Evolutionary conservation across 2,888 invertebrate species (phyloP).

Genomic region (Cerceris ruficornis): DNA sequence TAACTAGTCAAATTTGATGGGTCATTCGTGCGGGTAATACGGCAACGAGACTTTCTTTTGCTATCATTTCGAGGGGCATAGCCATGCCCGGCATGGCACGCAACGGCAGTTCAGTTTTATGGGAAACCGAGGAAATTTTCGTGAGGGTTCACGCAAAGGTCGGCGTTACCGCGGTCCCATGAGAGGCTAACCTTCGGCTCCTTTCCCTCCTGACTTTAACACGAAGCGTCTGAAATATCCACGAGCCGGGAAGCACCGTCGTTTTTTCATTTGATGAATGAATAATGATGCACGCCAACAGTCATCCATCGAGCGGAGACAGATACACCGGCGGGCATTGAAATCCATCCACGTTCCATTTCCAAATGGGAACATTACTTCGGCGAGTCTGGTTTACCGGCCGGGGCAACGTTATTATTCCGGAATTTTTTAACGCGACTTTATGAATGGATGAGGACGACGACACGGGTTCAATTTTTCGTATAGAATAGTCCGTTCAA

Average conservation of each 20-base stretch:
- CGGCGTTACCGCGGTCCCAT: constrained; percentile 55
- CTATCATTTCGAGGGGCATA: constrained; percentile 52
- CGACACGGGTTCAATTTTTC: neutral
- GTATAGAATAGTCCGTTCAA: no score
- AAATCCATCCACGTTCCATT: constrained; percentile 36
- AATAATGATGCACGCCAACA: constrained; percentile 55
- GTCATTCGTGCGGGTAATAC: constrained; percentile 46
- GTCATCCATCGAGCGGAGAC: constrained; percentile 52
- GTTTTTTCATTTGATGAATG: constrained; percentile 64
- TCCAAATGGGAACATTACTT: constrained; percentile 29
- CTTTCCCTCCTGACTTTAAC: constrained; percentile 45
- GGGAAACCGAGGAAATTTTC: constrained; percentile 53
- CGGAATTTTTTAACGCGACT: constrained; percentile 8
- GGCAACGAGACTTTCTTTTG: constrained; percentile 16
- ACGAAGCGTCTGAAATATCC: constrained; percentile 62
- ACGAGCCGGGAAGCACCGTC: constrained; percentile 49
- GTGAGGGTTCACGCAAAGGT: constrained; percentile 58
- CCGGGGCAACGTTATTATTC: constrained; percentile 14
- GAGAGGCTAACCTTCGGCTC: constrained; percentile 51
- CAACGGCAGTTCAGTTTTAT: constrained; percentile 65
- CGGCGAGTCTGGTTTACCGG: neutral
- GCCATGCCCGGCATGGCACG: constrained; percentile 55
- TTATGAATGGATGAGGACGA: constrained; percentile 21
- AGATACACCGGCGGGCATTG: constrained; percentile 23
- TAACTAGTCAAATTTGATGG: constrained; percentile 40